A percentile compares a stretch with the other conserved stretches of the same genome.
phyloP scores from a whole-genome alignment of 2,888 invertebrate genomes.

The Liposcelis brunnea region DNA sequence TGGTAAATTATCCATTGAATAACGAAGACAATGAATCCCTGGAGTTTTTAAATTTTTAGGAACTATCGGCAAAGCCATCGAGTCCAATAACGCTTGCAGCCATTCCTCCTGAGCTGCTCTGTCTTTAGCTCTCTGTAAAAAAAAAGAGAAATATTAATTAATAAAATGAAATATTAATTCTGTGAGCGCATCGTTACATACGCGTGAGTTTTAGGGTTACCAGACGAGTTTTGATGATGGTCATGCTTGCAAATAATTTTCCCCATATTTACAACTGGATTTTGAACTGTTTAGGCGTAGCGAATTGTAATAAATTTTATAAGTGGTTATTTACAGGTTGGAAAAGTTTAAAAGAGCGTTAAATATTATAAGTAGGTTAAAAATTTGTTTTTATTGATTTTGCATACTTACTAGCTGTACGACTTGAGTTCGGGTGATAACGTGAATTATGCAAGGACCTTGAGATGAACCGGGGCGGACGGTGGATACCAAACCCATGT shows the following conservation, averaged over 20 bases:
- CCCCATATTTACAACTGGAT: too few relatives aligned
- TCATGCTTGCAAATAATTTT: too few relatives aligned
- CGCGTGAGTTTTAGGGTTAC: too few relatives aligned
- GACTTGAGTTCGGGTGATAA: constrained; percentile 28
- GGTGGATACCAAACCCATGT: constrained; percentile 29
- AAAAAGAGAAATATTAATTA: constrained; percentile 14
- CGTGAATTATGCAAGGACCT: constrained; percentile 25
- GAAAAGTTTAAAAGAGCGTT: too few relatives aligned
- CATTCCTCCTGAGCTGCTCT: constrained; percentile 31
- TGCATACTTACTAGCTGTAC: constrained; percentile 26
- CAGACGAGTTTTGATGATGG: too few relatives aligned
- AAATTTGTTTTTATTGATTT: too few relatives aligned
- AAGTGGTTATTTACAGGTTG: too few relatives aligned
- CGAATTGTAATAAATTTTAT: neutral
- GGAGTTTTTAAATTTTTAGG: constrained; percentile 13
- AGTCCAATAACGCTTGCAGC: constrained; percentile 32
- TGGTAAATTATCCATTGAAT: constrained; percentile 2
- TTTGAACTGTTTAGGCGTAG: neutral
- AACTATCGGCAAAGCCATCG: constrained; percentile 21
- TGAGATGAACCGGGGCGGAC: constrained; percentile 24
- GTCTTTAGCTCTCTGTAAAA: constrained; percentile 32
- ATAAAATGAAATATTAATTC: constrained; percentile 4
- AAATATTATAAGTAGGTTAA: too few relatives aligned
- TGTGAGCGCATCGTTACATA: neutral
- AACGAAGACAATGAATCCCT: too few relatives aligned